Base-by-base conservation (phyloP, 2,797 vertebrate genomes). In the Sparidentex hasta region DNA sequence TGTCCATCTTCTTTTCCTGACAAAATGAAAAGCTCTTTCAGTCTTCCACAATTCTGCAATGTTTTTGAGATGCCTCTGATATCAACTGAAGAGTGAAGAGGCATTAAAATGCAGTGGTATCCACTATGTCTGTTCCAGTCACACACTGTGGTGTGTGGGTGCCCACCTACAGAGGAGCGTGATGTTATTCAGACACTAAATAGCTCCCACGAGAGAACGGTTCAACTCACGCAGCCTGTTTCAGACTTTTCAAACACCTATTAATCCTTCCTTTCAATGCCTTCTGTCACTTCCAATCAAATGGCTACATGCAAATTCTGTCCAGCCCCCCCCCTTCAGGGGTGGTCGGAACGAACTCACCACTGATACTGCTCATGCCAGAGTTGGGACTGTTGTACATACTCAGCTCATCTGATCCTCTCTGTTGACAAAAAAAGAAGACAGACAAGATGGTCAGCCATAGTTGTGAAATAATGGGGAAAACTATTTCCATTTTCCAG, bases 371-470 rank as follows among this genome's bases (percentile, higher is more conserved):
- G 95, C 96, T 98, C 96, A 98, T 96, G 87, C 95, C 97, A 92
- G 97, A 97, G 95, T 96, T 98, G 84, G 98, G 96, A 95, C 96
- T 98, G 96, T 94, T 98, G 95, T 98, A 98, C 95, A 98, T 96
- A 96, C 96, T 97, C 95, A 99, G 95, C 95, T 99, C 97, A 82
- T 99, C 98, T 92, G 98, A 98, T 96, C 98, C 98, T 96, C 98
- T 97, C 98, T 99, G 94, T 5, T 11, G 89, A 62, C 71, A 56
- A 55, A 48, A 86, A 69, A 20, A 55, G 7, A 66, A 52, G 29
- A 16, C 20, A 73, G 23, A 73, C 54, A 69, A 18, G 55, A 46
- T 50, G 44, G 72, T 77, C 63, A 82, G 71, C 51, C 58, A 67
- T 55, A 54, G 78, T n/a, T 63, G 58, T 67, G 63, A 80, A 78